phyloP scores from a whole-genome alignment of 2,113 vertebrate species.

The Phaethornis superciliosus region DNA sequence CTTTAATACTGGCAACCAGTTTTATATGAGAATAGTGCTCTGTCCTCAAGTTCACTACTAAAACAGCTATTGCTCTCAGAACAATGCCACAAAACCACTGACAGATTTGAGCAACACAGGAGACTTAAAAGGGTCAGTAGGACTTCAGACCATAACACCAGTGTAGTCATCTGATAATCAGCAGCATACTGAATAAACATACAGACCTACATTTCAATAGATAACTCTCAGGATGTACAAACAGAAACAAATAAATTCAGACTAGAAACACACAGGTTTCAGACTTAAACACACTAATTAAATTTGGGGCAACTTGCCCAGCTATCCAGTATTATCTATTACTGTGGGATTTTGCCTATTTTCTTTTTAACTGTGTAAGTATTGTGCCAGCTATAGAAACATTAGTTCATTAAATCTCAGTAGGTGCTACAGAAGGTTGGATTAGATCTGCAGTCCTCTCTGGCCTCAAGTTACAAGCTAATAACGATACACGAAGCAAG shows the following conservation, averaged over 20 bases:
- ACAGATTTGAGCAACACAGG: not conserved
- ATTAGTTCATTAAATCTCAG: not conserved
- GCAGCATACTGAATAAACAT: not conserved
- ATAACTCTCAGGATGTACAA: not conserved
- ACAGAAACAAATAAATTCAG: not conserved
- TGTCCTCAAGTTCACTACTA: not conserved
- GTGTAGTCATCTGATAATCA: not conserved
- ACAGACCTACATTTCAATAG: not conserved
- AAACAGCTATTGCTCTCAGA: not conserved
- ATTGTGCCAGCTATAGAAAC: not conserved
- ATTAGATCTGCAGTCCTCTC: not conserved
- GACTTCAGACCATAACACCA: not conserved
- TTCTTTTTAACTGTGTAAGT: not conserved
- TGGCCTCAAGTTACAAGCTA: not conserved
- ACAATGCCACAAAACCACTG: not conserved
- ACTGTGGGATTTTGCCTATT: not conserved
- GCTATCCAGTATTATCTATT: not conserved
- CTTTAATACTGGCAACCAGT: not conserved
- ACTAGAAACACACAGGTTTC: not conserved
- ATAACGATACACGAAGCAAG: not conserved
- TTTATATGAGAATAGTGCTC: not conserved
- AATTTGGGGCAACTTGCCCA: not conserved
- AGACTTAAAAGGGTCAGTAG: not conserved
- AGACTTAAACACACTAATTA: not conserved
- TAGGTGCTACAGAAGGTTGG: not conserved